These are phyloP conservation scores for Ecdyonurus torrentis DNA, from an alignment of 2,888 invertebrate species.

Conservation along the genomic window DNA sequence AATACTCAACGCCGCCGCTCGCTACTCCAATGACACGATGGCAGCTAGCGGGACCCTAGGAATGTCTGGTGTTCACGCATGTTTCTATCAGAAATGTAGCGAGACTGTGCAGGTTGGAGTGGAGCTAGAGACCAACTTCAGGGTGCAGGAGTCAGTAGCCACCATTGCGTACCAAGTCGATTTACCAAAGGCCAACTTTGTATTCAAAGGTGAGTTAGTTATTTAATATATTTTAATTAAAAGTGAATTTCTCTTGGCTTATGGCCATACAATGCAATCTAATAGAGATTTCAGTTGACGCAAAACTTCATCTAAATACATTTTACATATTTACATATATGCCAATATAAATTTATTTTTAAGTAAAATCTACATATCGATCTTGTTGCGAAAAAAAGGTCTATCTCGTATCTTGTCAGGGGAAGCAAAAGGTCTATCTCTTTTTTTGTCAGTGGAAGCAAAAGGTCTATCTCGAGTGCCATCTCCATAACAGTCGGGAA, in stretches of 20 bases:
- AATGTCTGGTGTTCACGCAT: constrained; percentile 65
- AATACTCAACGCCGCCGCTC: constrained; percentile 67
- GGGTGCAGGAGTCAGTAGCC: constrained; percentile 79
- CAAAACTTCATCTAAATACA: too few species aligned
- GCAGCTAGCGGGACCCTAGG: constrained; percentile 38
- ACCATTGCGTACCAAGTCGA: constrained; percentile 90
- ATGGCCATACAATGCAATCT: too few species aligned
- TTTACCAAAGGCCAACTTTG: constrained; percentile 84
- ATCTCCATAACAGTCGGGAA: too few species aligned
- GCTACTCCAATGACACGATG: constrained; percentile 43
- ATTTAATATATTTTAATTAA: constrained; percentile 1
- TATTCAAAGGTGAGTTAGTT: constrained; percentile 62
- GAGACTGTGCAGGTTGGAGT: constrained; percentile 85
- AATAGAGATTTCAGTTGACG: too few species aligned
- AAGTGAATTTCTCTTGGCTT: too few species aligned
- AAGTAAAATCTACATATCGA: too few species aligned
- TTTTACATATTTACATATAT: too few species aligned
- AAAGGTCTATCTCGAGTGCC: too few species aligned
- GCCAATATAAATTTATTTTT: constrained; percentile 12
- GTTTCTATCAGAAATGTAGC: constrained; percentile 88
- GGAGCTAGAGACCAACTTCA: constrained; percentile 83
- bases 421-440: too few species aligned
- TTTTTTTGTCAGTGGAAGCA: too few species aligned
- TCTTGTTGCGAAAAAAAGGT: too few species aligned
- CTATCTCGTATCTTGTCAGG: too few species aligned